Evolutionary conservation across 2,113 vertebrate species (phyloP), one percentile per base, ranked within the genome.

Genomic region (Pelodiscus sinensis): DNA sequence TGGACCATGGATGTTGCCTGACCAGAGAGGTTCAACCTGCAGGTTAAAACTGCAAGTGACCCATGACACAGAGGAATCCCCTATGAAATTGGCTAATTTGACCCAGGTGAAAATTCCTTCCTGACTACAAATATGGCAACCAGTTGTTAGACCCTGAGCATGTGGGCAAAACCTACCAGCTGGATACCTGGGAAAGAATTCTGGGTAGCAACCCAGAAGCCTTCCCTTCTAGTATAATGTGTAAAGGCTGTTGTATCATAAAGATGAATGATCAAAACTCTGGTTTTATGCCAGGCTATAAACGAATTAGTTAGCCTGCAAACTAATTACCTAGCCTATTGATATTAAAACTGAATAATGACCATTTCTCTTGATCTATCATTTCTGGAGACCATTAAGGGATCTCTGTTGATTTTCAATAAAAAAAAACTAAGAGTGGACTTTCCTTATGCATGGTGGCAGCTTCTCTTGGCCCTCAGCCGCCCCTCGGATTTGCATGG

Each of bases 341-440:
- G 18, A 38, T 22, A 4, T 13, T 16, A 13, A 35, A 9, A 21
- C 1, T 4, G 71, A 65, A 31, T 16, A 55, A 16, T 2, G 0
- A 2, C 5, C 29, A 9, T 82, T 52, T 82, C 4, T 18, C 18
- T 35, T 0, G 14, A 3, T 0, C 1, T 15, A 27, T 10, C 68
- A 54, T 57, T 24, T 29, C 56, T 80, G 24, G 8, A 50, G 52
- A 68, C 3, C 13, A 57, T 25, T 3, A 8, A 50, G 10, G 57
- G 16, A 82, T 51, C 6, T 25, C 0, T 29, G 27, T 7, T 27
- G 50, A 8, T 80, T 58, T 62, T 44, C 5, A 44, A 44, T 44
- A 44, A 31, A 44, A 51, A 31, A 18, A 7, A n/a, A 18, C 3
- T 9, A 50, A 79, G 71, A 38, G 83, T 7, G n/a, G 0, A 35